phyloP scores from a whole-genome alignment of 2,797 vertebrate genomes.

The Vultur gryphus region DNA sequence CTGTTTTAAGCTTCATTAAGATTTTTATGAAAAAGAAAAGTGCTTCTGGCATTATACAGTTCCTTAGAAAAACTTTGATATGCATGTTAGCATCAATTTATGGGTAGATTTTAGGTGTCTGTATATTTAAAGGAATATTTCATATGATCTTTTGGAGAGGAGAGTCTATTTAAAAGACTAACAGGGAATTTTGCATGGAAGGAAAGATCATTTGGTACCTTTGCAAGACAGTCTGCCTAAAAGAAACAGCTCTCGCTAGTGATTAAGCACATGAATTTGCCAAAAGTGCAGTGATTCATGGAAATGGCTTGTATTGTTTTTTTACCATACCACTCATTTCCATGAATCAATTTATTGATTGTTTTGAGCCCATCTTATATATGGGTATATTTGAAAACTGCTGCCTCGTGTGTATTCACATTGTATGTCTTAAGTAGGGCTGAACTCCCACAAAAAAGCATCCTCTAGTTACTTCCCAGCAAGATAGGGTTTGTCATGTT shows the following conservation, averaged over 20 bases:
- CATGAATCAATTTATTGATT: not conserved
- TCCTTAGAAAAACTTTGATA: constrained; percentile 11
- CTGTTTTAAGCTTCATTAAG: constrained; percentile 39
- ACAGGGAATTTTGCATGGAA: not conserved
- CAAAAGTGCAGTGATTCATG: not conserved
- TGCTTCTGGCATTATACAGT: constrained; percentile 2
- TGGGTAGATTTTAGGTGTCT: not conserved
- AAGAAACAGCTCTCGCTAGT: not conserved
- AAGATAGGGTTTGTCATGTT: not conserved
- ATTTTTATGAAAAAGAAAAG: constrained; percentile 25
- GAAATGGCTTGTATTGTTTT: not conserved
- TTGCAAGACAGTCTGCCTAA: not conserved
- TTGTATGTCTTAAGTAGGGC: not conserved
- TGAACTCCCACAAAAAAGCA: not conserved
- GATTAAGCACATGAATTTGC: not conserved
- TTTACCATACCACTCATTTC: not conserved
- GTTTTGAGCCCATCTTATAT: not conserved
- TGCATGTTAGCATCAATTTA: constrained; percentile 9
- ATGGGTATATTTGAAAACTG: not conserved
- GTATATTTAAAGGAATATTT: constrained; percentile 22
- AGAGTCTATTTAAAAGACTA: not conserved
- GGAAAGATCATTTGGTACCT: not conserved
- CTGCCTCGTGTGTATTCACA: not conserved
- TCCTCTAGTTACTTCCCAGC: not conserved
- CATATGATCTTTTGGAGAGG: not conserved